Evolutionary conservation across 53 echinoderm and acorn worm genomes (phyloP), one percentile per base, ranked within the genome.

Genomic region (Echinometra lucunter): DNA sequence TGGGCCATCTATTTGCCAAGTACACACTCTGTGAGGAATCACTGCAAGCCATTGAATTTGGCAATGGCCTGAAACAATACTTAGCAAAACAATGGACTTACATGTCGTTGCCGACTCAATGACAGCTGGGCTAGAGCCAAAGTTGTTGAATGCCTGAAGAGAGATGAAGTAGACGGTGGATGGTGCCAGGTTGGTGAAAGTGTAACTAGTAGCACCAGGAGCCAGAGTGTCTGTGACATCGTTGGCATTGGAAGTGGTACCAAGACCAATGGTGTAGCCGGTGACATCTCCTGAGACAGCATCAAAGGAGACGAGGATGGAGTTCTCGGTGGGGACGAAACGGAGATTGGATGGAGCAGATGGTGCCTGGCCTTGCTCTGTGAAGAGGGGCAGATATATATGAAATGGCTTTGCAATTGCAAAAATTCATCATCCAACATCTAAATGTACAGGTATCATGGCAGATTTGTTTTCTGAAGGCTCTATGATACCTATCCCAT

Each of bases 201-300:
- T 37, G 32, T 89, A 80, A 13, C 78, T 27, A 7, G 37, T 88
- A 40, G 66, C 37, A 1, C 74, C 67, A 27, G 91, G 88, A 21
- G 82, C 58, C 53, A 95, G 44, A 16, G 60, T 47, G 3, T 75
- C 94, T 4, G 95, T 89, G 42, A 94, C 93, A 32, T 96, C 96
- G 15, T 93, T 95, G 19, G 96, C 95, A 12, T 44, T 34, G 23
- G 97, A 95, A 30, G 80, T 37, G 2, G 75, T 44, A 94, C 96
- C 96, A 30, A 89, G 44, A 21, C 82, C 87, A 0, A 94, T 47
- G 18, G 89, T 82, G 40, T 92, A 89, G 21, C 38, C 60, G 1
- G 75, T 72, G n/a, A 92, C 74, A 45, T 23, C 44, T 2, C 92
- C 90, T 1, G 95, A 67, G 44, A 78, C 38, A 1, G 95, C 94